Conservation (phyloP, 2,113 vertebrate genomes). For the Callionymus lyra region DNA sequence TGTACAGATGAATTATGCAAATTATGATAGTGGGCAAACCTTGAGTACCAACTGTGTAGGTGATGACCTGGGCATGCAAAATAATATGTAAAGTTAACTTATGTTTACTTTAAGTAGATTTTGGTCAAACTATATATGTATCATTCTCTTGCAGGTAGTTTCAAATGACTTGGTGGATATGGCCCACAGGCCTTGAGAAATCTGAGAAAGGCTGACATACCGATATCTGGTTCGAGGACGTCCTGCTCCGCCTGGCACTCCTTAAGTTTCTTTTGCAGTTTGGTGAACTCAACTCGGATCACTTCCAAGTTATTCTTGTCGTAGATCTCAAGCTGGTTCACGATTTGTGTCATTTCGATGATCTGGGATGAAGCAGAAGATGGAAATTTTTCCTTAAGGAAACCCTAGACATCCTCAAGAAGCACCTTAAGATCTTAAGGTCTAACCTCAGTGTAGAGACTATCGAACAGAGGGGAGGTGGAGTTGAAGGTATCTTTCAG, state of each 20-base stretch:
- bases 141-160: too few species aligned
- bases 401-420: neutral
- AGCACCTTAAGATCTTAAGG: neutral
- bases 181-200: too few species aligned
- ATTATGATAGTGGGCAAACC: too few species aligned
- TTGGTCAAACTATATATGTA: too few species aligned
- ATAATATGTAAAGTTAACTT: too few species aligned
- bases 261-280: constrained; percentile 64
- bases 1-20: too few species aligned
- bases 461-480: constrained; percentile 52
- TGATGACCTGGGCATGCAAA: too few species aligned
- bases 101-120: too few species aligned
- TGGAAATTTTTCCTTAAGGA: neutral
- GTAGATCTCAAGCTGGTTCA: constrained; percentile 61
- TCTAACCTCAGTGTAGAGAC: constrained; percentile 52
- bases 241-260: constrained; percentile 58
- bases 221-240: constrained; percentile 41
- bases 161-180: too few species aligned
- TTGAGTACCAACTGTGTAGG: too few species aligned
- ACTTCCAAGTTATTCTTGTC: constrained; percentile 63
- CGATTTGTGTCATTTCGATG: constrained; percentile 61
- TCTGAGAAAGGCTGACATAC: constrained; percentile 23
- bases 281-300: constrained; percentile 58
- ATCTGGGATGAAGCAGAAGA: constrained; percentile 22
- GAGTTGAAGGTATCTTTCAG: constrained; percentile 54